Base-by-base conservation (phyloP, 2,113 vertebrate species). In the Columba janthina region DNA sequence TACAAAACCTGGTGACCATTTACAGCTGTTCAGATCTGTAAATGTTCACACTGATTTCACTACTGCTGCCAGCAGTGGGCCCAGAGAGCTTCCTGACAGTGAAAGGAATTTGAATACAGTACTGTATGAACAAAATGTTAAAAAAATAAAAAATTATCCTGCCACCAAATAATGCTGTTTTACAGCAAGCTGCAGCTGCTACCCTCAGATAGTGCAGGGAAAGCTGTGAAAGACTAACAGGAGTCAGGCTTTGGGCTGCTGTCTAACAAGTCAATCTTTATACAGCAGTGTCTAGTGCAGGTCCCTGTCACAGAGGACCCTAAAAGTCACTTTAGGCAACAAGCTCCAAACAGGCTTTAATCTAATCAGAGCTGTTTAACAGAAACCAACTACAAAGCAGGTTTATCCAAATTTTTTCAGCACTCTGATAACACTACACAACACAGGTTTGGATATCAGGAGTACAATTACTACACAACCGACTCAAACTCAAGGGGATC, bases 281-380 rank as follows among this genome's bases (percentile, higher is more conserved):
- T 18, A 64, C 1, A 2, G 48, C 46, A 40, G 32, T 2, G 1
- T 2, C 6, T n/a, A 22, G 22, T 44, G 8, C 34, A 11, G 3
- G 20, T 50, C 24, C 44, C 44, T 19, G 44, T 46, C 44, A 46
- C 18, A 46, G 16, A 46, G 17, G 44, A 18, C 44, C 18, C 18
- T 17, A 19, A 46, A 46, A 46, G 18, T 46, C 44, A 19, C 44
- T 46, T 46, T 17, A 46, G 44, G 42, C 42, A 17, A 44, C 42
- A 44, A 44, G 42, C 42, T 44, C 42, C 42, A 44, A 44, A 44
- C 42, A 44, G 42, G 17, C 42, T 44, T 44, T 44, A 44, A 19
- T 46, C 17, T 46, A 46, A 19, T 8, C 44, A 46, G 44, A 46
- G 16, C 18, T 46, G 44, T 46, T 46, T 46, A 46, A 46, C 44